These are phyloP conservation scores for Drymodes brunneopygia DNA, from an alignment of 2,113 vertebrate genomes.

Conservation along the genomic window DNA sequence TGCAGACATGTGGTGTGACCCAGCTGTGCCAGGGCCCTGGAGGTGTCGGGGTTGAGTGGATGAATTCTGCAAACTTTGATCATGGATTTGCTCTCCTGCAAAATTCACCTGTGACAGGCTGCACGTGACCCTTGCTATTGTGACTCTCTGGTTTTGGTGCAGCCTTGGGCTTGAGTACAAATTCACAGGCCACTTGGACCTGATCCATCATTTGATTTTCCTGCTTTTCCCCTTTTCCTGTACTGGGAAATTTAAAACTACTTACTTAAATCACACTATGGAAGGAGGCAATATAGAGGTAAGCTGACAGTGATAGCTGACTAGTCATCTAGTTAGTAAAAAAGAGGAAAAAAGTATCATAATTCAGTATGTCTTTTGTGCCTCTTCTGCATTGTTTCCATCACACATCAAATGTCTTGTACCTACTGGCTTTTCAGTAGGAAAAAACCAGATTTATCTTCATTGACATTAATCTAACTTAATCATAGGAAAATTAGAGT, in stretches of 20 bases:
- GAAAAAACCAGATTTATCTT: background rate
- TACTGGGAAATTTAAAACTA: background rate
- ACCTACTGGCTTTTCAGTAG: background rate
- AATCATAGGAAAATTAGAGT: background rate
- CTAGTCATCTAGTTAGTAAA: background rate
- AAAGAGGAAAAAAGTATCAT: background rate
- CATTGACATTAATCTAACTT: background rate
- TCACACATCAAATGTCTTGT: background rate
- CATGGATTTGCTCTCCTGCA: background rate
- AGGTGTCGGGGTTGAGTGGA: background rate
- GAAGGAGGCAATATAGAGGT: background rate
- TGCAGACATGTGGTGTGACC: background rate
- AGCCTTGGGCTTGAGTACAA: background rate
- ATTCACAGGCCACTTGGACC: background rate
- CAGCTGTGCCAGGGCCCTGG: background rate
- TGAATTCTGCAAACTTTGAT: background rate
- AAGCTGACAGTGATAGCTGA: background rate
- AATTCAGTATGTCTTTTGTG: background rate
- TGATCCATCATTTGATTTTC: background rate
- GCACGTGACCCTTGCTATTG: background rate
- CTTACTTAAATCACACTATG: background rate
- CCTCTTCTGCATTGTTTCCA: background rate
- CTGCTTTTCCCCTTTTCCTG: background rate
- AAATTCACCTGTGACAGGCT: background rate
- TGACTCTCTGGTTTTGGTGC: background rate